Evolutionary conservation across 2,113 vertebrate species (phyloP), one percentile per base, ranked within the genome.

Genomic region (Sterna hirundo): DNA sequence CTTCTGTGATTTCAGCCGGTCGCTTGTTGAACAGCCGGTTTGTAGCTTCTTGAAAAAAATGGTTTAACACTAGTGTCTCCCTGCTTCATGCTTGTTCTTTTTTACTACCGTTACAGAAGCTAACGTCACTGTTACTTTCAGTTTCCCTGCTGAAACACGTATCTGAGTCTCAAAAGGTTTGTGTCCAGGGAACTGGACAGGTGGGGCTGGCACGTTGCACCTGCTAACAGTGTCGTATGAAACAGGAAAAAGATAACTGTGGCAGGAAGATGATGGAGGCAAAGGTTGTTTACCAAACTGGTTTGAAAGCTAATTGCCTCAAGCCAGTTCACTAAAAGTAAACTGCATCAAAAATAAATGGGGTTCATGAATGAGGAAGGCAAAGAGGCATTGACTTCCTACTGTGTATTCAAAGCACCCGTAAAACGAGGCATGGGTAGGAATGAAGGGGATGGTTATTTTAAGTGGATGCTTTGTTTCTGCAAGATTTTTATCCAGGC

Each of bases 201-300:
- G 47, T 57, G 23, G 23, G 32, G 40, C 11, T 51, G 49, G 11
- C 4, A 9, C 3, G 1, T 21, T 30, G 29, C 3, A 23, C n/a
- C 29, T 62, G 38, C 38, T 75, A 27, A 6, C 2, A 5, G 16
- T 3, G 17, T 15, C 2, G 0, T 9, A 10, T 30, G 60, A 79
- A 93, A 64, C 20, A 58, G 60, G 64, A 46, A 75, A 66, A 76
- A 58, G 51, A 4, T 26, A 77, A 49, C 46, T 81, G 34, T 2
- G 5, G 19, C 9, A 51, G n/a, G 52, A 91, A 62, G 21, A 9
- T 38, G 30, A 27, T 27, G 23, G 47, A 57, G 34, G 12, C 47
- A 26, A 36, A 64, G 15, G 17, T 64, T 74, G n/a, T 78, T 81
- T 70, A 68, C 26, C 13, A 62, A 52, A 30, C 7, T 14, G 4